Evolutionary conservation across 1,140 invertebrate genomes (phyloP), one percentile per base, ranked within the genome.

Genomic region (Chrysoperla carnea): DNA sequence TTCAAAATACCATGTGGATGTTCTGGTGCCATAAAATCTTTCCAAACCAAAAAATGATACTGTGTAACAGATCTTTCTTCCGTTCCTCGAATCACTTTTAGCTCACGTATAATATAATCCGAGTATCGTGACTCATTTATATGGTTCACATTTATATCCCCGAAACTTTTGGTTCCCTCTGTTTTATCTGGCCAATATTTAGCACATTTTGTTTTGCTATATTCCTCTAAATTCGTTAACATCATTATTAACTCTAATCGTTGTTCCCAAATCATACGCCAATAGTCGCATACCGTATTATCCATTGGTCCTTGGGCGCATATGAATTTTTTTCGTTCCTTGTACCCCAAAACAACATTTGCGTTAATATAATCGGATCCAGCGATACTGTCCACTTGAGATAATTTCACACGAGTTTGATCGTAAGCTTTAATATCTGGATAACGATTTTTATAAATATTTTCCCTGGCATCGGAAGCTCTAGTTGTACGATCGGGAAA

Each of bases 191-290:
- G 85, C 88, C 88, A 93, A 63, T 93, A 93, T 59, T 89, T 89
- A 8, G 84, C 81, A 64, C 88, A 93, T 60, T 92, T 93, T 0
- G 84, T 83, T 62, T 89, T 88, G 47, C 86, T 90, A 55, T 91
- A 88, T 64, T 94, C 90, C 58, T 93, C 88, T 11, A 93, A 70
- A 60, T 92, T 91, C 6, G 88, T 93, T 27, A 96, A 62, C 91
- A 95, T 95, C 8, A 95, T 75, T 48, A 97, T 87, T 41, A 92
- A 70, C 57, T 89, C 79, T 37, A 91, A 67, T 51, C 87, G 83
- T 50, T 94, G 87, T 62, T 97, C 91, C 88, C 91, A 96, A 45
- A 96, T 84, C 89, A 97, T 93, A 42, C 88, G 70, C 93, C 93
- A 98, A 62, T 96, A 96, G 59, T 97, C 92, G 50, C 78, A 79